Evolutionary conservation across 2,888 invertebrate genomes (phyloP), one percentile per base, ranked within the genome.

Genomic region (Panopea generosa): DNA sequence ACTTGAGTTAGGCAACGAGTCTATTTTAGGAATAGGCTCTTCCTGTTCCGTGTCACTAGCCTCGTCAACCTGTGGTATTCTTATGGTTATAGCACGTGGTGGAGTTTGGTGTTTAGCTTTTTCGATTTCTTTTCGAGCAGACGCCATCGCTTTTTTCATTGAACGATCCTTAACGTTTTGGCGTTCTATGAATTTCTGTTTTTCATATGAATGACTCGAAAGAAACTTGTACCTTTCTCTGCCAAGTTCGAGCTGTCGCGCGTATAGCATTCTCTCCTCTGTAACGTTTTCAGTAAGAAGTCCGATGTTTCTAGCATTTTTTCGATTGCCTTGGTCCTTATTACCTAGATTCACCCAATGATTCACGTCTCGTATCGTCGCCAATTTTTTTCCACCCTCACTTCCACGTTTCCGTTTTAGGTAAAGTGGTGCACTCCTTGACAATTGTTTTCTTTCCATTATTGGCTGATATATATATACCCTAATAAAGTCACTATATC

Each of bases 191-290:
- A 91, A 90, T 40, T 86, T 85, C 20, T 88, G 88, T 71, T 86
- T 88, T 74, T 91, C 89, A 73, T 87, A 90, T 6, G 81, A 82
- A 57, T 77, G 86, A 38, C 87, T 85, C 2, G 84, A 55, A 16
- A 89, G 75, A 63, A 89, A 90, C 60, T 90, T 90, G 77, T 90
- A 89, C 18, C 91, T 68, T 77, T 90, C 90, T 22, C 87, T 86
- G n/a, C 90, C 90, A 11, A 91, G 82, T 47, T 91, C 91, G 75
- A 86, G 78, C 50, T 90, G 75, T 67, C 87, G 84, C 3, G 89
- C 65, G 29, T 85, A 86, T 6, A 90, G 75, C 85, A 91, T 82
- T 29, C 90, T 73, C 40, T 90, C 88, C 67, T 91, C 91, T 0
- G 91, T 91, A 4, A 91, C 87, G 66, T 90, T 91, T 71, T 90